A percentile compares a stretch with the other conserved stretches of the same genome.
Conservation (phyloP, 1,140 invertebrate genomes). For the Andrena cerasifolii region DNA sequence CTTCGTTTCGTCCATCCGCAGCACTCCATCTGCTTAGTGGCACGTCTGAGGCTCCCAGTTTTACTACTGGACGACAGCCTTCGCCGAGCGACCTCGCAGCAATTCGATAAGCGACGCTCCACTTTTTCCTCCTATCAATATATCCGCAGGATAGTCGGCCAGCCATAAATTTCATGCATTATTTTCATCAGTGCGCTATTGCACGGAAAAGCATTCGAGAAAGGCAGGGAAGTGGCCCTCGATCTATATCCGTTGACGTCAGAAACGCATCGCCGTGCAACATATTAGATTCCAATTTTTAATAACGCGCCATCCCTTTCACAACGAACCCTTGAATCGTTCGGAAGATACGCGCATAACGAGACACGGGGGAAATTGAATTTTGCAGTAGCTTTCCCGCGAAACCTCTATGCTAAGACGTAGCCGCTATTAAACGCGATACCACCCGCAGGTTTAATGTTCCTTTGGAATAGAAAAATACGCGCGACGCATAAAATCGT, state of each 20-base stretch:
- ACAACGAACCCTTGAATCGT: too few species aligned
- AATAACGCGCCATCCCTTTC: too few species aligned
- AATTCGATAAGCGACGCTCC: slow-evolving; percentile 38
- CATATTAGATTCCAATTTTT: neutral
- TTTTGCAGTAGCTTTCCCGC: too few species aligned
- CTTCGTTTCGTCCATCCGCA: neutral
- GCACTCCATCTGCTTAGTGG: slow-evolving; percentile 30
- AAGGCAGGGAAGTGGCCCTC: neutral
- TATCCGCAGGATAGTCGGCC: neutral
- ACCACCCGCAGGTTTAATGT: neutral
- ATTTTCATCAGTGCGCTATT: slow-evolving; percentile 9
- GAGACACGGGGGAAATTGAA: too few species aligned
- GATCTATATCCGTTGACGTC: neutral
- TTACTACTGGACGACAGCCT: slow-evolving; percentile 7
- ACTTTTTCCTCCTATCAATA: slow-evolving; percentile 21
- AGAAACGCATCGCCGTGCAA: neutral
- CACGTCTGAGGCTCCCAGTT: slow-evolving; percentile 18
- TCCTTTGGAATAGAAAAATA: too few species aligned
- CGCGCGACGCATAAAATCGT: neutral
- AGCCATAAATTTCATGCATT: slow-evolving; percentile 5
- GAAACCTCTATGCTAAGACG: neutral
- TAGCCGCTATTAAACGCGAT: neutral
- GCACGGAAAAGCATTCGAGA: neutral
- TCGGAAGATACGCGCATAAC: too few species aligned
- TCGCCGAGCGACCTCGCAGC: neutral